Evolutionary conservation across 1,140 invertebrate genomes (phyloP).

Genomic region (Neotoxoptera formosana): DNA sequence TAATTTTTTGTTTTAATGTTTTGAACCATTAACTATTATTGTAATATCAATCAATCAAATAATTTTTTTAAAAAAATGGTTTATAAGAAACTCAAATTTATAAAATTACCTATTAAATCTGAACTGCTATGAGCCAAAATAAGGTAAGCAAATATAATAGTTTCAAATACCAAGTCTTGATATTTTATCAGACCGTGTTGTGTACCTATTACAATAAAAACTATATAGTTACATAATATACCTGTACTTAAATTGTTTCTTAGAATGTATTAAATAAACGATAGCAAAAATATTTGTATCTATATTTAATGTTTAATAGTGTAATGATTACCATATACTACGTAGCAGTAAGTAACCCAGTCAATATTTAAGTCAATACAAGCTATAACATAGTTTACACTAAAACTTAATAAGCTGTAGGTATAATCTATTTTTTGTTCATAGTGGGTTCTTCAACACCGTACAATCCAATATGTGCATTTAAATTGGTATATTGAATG

Average conservation of each 20-base stretch:
- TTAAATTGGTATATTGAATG: background rate
- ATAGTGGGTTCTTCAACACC: background rate
- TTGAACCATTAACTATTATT: background rate
- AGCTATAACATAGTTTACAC: background rate
- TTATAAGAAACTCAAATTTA: background rate
- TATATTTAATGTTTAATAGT: background rate
- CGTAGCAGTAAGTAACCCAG: no score
- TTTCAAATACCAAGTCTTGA: background rate
- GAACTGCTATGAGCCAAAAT: background rate
- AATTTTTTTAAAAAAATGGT: background rate
- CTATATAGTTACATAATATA: background rate
- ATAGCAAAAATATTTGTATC: background rate
- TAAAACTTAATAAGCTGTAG: background rate
- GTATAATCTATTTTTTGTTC: background rate
- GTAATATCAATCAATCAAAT: background rate
- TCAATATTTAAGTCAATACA: no score
- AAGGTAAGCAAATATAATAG: background rate
- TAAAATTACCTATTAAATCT: background rate
- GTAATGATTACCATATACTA: no score
- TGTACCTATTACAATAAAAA: background rate
- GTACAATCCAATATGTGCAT: background rate
- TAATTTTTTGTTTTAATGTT: background rate
- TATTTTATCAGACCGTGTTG: background rate
- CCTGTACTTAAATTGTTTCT: background rate
- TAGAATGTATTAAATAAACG: background rate